phyloP scores from a whole-genome alignment of 2,888 invertebrate genomes.

The Agonum fuliginosum region DNA sequence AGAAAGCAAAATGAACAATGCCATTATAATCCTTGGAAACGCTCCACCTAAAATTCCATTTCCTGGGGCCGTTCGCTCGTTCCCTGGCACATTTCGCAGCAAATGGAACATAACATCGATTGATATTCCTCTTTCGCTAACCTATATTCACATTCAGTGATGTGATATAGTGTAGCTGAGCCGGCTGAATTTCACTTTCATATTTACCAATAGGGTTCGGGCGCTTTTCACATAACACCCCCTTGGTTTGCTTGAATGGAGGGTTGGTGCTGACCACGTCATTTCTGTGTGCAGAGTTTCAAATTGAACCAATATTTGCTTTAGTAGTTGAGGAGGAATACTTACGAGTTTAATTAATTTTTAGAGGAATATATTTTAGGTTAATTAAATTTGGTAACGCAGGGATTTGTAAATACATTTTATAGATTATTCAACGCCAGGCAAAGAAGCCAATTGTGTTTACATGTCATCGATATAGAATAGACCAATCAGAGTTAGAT shows the following conservation, averaged over 20 bases:
- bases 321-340: not conserved
- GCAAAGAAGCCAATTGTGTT: no score
- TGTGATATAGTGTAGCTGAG: not conserved
- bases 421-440: no score
- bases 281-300: not conserved
- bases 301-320: not conserved
- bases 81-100: not conserved
- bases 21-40: no score
- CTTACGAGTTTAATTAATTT: not conserved
- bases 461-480: no score
- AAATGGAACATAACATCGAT: constrained; percentile 4
- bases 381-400: no score
- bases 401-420: no score
- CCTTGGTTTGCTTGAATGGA: not conserved
- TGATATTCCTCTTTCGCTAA: constrained; percentile 12
- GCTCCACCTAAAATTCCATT: constrained; percentile 4
- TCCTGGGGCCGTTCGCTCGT: not conserved
- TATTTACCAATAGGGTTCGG: not conserved
- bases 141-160: constrained; percentile 8
- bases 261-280: constrained; percentile 12
- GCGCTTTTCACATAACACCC: not conserved
- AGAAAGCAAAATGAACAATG: no score
- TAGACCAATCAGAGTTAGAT: no score
- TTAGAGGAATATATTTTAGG: no score
- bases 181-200: constrained; percentile 13